Percentiles rank a stretch among this genome's conserved stretches.
Evolutionary conservation across 1,140 invertebrate species (phyloP).

Genomic region (Prorops nasuta): DNA sequence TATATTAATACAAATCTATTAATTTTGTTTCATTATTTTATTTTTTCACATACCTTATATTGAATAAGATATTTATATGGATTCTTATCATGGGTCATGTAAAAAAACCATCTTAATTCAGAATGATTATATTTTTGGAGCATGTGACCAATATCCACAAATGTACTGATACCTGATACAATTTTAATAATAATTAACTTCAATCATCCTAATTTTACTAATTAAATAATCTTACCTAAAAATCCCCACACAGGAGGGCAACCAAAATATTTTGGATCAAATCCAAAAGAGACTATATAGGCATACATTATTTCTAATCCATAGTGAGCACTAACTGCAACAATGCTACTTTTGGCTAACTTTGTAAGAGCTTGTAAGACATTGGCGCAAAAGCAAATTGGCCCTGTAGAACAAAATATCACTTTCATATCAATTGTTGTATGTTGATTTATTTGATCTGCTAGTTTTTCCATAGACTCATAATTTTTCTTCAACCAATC

Average conservation of each 20-base stretch:
- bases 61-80: slow-evolving; percentile 5
- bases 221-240: slow-evolving; percentile 24
- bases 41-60: slow-evolving; percentile 15
- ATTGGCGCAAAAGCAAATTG: slow-evolving; percentile 24
- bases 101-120: slow-evolving; percentile 27
- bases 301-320: slow-evolving; percentile 22
- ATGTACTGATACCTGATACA: slow-evolving; percentile 29
- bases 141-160: slow-evolving; percentile 22
- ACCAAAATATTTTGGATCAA: slow-evolving; percentile 15
- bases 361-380: slow-evolving; percentile 19
- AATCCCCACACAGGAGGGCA: slow-evolving; percentile 35
- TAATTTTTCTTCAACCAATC: slow-evolving; percentile 21
- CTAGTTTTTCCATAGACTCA: slow-evolving; percentile 10
- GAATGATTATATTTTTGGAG: slow-evolving; percentile 17
- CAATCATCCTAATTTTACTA: too few relatives aligned
- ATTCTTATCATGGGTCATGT: slow-evolving; percentile 20
- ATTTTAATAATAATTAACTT: too few relatives aligned
- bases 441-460: slow-evolving; percentile 20
- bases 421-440: slow-evolving; percentile 24
- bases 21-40: neutral
- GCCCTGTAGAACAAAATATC: slow-evolving; percentile 26
- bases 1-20: neutral
- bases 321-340: slow-evolving; percentile 25
- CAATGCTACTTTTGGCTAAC: slow-evolving; percentile 21
- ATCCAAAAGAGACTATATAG: slow-evolving; percentile 9